Base-by-base conservation (phyloP, 2,797 vertebrate species). In the Naso thynnoides region DNA sequence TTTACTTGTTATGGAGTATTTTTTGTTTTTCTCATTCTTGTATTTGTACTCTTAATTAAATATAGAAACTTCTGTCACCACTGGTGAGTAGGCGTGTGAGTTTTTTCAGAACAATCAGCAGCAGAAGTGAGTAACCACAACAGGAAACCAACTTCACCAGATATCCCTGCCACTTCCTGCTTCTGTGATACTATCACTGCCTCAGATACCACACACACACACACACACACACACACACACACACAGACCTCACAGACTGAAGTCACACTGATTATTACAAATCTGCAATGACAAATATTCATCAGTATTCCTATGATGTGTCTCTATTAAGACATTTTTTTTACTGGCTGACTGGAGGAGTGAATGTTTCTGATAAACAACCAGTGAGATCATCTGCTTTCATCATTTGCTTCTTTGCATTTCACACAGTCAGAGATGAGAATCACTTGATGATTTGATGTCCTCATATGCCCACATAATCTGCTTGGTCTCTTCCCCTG, bases 91-190 rank as follows among this genome's bases (percentile, higher is more conserved):
- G n/a, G 38, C 19, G 19, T 16, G 31, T 19, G n/a, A 71, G 24
- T 31, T 27, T 33, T 38, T 16, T 13, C 52, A 48, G 56, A 76
- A 53, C 53, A 55, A 59, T 58, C 48, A 53, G n/a, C 5, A 75
- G 77, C 83, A 86, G 88, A 90, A 91, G 83, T 81, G 63, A 86
- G 63, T 90, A 90, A 86, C 90, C 90, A 58, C 89, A 84, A 86
- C 81, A 90, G 91, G 90, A 92, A 92, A 91, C 86, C 90, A 78
- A 70, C 73, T 79, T 84, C 39, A 87, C 84, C 86, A 90, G 84
- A 90, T 81, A 81, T 36, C 70, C 48, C 21, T 1, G 10, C 77
- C 79, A 82, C 87, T 91, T 91, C 89, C 91, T 77, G 59, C 83
- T 70, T 90, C 64, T 86, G 68, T 16, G 55, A 83, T 70, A 24